Conservation (phyloP, 2,888 invertebrate species). For the Sarcophaga subvicina region DNA sequence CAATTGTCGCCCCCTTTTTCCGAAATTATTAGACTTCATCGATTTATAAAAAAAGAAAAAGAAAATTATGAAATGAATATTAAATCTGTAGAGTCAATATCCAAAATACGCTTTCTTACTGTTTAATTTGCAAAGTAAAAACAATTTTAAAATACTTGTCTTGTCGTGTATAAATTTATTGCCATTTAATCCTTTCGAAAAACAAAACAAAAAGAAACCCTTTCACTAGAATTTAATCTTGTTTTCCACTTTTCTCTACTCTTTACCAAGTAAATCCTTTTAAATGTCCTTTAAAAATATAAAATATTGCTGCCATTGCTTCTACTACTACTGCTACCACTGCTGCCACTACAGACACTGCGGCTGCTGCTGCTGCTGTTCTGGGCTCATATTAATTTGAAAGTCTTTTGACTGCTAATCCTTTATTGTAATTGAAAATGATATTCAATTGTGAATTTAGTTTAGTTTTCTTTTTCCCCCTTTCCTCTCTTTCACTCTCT, state of each 20-base stretch:
- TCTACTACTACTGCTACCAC: too few species aligned
- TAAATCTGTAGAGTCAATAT: too few species aligned
- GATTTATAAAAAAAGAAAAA: too few species aligned
- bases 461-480: background rate
- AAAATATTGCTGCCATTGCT: background rate
- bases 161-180: background rate
- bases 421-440: constrained; percentile 57
- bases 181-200: background rate
- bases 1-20: too few species aligned
- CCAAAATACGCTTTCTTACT: too few species aligned
- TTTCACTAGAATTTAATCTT: background rate
- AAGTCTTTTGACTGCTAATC: constrained; percentile 50
- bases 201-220: background rate
- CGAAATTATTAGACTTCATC: too few species aligned
- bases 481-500: background rate
- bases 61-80: too few species aligned
- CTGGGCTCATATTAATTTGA: constrained; percentile 30
- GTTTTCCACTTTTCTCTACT: background rate
- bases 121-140: too few species aligned
- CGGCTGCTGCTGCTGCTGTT: background rate
- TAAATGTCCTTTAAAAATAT: constrained; percentile 23
- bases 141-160: background rate
- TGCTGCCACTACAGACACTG: too few species aligned
- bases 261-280: constrained; percentile 5
- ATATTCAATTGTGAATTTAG: constrained; percentile 48